phyloP scores from a whole-genome alignment of 2,113 vertebrate species.

The Chroicocephalus ridibundus region DNA sequence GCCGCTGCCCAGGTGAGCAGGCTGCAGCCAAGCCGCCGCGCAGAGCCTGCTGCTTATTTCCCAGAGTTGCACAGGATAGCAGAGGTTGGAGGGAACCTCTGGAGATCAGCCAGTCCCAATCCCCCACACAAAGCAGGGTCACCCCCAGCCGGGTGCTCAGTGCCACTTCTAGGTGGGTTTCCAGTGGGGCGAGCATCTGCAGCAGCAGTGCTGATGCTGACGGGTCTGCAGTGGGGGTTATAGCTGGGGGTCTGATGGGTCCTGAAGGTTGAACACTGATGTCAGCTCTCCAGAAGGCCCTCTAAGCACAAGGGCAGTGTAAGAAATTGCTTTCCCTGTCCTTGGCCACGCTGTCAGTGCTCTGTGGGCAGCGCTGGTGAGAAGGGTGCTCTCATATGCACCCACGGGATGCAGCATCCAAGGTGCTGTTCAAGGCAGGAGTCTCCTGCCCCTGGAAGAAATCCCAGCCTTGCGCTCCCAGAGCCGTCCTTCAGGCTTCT shows the following conservation, averaged over 20 bases:
- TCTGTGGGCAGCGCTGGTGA: background rate
- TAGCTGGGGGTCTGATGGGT: background rate
- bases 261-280: background rate
- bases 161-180: fast-evolving
- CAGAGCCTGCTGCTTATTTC: background rate
- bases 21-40: background rate
- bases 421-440: background rate
- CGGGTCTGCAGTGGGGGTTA: background rate
- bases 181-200: background rate
- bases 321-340: background rate
- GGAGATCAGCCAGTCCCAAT: background rate
- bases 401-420: background rate
- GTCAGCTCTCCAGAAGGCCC: background rate
- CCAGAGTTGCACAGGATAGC: fast-evolving
- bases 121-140: background rate
- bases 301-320: background rate
- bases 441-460: background rate
- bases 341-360: fast-evolving
- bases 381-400: fast-evolving
- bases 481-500: background rate
- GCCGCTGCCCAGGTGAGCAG: background rate
- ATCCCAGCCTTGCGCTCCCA: background rate
- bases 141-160: background rate
- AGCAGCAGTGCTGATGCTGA: background rate
- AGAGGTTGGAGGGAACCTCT: background rate